Evolutionary conservation across 2,888 invertebrate species (phyloP).

Genomic region (Caenorhabditis angaria): DNA sequence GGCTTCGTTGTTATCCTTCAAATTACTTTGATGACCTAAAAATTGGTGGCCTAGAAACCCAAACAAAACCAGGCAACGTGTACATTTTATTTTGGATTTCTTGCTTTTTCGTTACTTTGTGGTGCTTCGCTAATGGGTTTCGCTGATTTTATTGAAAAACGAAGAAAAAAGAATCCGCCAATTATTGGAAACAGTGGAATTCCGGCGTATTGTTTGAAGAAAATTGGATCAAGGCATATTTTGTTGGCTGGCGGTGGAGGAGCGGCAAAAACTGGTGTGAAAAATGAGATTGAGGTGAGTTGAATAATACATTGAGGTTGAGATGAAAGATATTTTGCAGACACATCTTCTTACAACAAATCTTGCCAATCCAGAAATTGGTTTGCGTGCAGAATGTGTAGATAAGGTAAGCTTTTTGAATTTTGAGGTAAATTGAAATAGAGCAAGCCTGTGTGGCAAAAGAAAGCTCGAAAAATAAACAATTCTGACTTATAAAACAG

Average conservation of each 20-base stretch:
- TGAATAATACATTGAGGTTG: neutral
- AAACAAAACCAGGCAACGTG: conserved; percentile 7
- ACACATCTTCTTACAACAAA: conserved; percentile 34
- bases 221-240: conserved; percentile 75
- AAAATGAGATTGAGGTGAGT: conserved; percentile 86
- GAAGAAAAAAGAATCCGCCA: conserved; percentile 39
- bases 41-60: neutral
- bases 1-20: neutral
- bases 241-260: conserved; percentile 97
- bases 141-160: conserved; percentile 16
- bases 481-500: no score
- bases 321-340: conserved; percentile 12
- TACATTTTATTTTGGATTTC: neutral
- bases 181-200: conserved; percentile 50
- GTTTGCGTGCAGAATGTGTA: conserved; percentile 34
- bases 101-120: neutral
- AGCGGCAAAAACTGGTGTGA: conserved; percentile 93
- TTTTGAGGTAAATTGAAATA: neutral
- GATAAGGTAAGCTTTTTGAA: conserved; percentile 19
- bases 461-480: conserved; percentile 1
- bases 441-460: no score
- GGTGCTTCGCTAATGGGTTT: conserved; percentile 3
- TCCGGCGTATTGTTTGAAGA: conserved; percentile 63
- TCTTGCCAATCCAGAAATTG: conserved; percentile 16
- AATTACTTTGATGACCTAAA: neutral